Evolutionary conservation across 2,113 vertebrate genomes (phyloP).

Genomic region (Rhinoderma darwinii): DNA sequence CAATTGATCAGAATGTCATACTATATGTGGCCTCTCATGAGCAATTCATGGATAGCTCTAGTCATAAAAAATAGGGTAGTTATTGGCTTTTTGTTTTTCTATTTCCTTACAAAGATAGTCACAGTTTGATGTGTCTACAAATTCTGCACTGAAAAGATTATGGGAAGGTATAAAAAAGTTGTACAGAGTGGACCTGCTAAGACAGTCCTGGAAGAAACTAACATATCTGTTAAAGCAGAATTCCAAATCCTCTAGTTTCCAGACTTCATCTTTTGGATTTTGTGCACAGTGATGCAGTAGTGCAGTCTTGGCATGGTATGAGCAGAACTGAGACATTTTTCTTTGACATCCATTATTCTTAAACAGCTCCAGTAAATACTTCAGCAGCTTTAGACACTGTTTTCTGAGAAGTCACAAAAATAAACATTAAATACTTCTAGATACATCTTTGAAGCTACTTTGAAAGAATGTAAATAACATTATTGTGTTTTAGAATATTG

Average conservation of each 20-base stretch:
- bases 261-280: conserved; percentile 71
- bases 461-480: too few species aligned
- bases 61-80: conserved; percentile 27
- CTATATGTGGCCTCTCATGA: neutral
- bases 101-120: neutral
- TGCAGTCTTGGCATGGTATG: conserved; percentile 83
- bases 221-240: conserved; percentile 76
- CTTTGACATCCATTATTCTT: conserved; percentile 62
- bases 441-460: neutral
- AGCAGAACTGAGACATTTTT: conserved; percentile 76
- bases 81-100: neutral
- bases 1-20: neutral
- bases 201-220: conserved; percentile 69
- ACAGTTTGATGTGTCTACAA: conserved; percentile 54
- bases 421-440: neutral
- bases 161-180: conserved; percentile 83
- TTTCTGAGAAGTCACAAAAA: conserved; percentile 74
- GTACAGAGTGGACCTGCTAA: conserved; percentile 64
- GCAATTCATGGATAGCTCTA: neutral
- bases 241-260: conserved; percentile 66
- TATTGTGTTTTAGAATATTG: too few species aligned
- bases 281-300: conserved; percentile 75
- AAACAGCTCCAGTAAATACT: conserved; percentile 82
- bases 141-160: conserved; percentile 48
- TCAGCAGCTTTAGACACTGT: conserved; percentile 85